Conservation (phyloP, 2,888 invertebrate species). For the Litoditis marina region DNA sequence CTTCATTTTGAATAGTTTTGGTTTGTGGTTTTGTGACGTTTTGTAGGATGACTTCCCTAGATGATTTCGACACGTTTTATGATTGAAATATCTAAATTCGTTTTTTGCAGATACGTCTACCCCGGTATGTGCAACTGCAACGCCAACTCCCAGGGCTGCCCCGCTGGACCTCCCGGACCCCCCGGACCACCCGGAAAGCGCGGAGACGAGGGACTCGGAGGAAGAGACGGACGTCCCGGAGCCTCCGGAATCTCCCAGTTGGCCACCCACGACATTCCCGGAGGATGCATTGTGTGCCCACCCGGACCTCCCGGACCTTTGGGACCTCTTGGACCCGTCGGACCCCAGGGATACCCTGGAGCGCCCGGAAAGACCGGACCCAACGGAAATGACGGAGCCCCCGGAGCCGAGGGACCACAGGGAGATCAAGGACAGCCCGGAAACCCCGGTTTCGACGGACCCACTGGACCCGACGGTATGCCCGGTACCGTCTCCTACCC, state of each 20-base stretch:
- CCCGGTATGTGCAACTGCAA: slow-evolving; percentile 46
- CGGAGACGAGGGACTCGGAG: slow-evolving; percentile 39
- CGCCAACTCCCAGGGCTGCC: slow-evolving; percentile 40
- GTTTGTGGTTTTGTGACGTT: too few species aligned
- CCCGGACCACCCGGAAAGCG: slow-evolving; percentile 41
- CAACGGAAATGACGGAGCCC: slow-evolving; percentile 32
- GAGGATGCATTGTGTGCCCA: slow-evolving; percentile 47
- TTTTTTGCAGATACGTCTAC: slow-evolving; percentile 27
- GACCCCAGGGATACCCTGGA: slow-evolving; percentile 36
- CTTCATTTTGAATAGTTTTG: too few species aligned
- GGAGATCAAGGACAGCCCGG: slow-evolving; percentile 40
- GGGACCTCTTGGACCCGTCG: slow-evolving; percentile 32
- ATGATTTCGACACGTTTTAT: background rate
- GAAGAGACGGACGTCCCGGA: slow-evolving; percentile 37
- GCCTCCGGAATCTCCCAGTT: slow-evolving; percentile 43
- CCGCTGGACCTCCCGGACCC: slow-evolving; percentile 46
- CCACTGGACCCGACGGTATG: slow-evolving; percentile 38
- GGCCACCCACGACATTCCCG: slow-evolving; percentile 40
- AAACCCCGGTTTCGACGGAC: slow-evolving; percentile 39
- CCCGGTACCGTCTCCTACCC: slow-evolving; percentile 41
- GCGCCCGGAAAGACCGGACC: slow-evolving; percentile 32
- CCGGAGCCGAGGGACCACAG: slow-evolving; percentile 27
- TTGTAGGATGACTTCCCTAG: too few species aligned
- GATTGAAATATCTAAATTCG: background rate
- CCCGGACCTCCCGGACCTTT: slow-evolving; percentile 38